Evolutionary conservation across 1,140 invertebrate genomes (phyloP).

Genomic region (Proctacanthus coquilletti): DNA sequence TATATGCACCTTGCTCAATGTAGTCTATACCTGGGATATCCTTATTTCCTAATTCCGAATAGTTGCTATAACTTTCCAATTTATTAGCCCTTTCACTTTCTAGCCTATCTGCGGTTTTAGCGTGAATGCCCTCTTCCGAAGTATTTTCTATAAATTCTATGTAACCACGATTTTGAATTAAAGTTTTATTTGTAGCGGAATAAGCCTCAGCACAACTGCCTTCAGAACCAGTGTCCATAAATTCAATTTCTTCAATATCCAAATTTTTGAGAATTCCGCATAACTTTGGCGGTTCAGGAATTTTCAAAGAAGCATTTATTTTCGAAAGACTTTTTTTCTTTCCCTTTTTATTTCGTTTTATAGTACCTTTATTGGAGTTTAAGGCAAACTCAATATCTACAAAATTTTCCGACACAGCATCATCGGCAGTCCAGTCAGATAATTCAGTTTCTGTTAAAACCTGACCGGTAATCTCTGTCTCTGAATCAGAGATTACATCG

Average conservation of each 20-base stretch:
- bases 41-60: conserved; percentile 8
- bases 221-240: conserved; percentile 58
- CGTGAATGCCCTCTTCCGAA: too few species aligned
- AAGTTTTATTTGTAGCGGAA: conserved; percentile 33
- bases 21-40: conserved; percentile 34
- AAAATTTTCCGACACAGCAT: conserved; percentile 56
- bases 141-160: conserved; percentile 44
- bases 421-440: conserved; percentile 70
- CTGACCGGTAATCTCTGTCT: conserved; percentile 45
- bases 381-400: conserved; percentile 45
- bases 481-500: conserved; percentile 26
- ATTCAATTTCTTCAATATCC: conserved; percentile 42
- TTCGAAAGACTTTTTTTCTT: conserved; percentile 23
- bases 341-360: conserved; percentile 30
- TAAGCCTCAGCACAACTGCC: conserved; percentile 42
- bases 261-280: conserved; percentile 23
- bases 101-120: too few species aligned
- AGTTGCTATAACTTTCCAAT: too few species aligned
- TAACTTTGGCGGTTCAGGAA: conserved; percentile 18
- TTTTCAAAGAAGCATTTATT: conserved; percentile 8
- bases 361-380: conserved; percentile 37
- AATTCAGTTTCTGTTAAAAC: conserved; percentile 68
- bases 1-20: conserved; percentile 34
- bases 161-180: conserved; percentile 47
- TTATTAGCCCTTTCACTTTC: too few species aligned